Evolutionary conservation across 2,113 vertebrate species (phyloP).

Genomic region (Myanophis thanlyinensis): DNA sequence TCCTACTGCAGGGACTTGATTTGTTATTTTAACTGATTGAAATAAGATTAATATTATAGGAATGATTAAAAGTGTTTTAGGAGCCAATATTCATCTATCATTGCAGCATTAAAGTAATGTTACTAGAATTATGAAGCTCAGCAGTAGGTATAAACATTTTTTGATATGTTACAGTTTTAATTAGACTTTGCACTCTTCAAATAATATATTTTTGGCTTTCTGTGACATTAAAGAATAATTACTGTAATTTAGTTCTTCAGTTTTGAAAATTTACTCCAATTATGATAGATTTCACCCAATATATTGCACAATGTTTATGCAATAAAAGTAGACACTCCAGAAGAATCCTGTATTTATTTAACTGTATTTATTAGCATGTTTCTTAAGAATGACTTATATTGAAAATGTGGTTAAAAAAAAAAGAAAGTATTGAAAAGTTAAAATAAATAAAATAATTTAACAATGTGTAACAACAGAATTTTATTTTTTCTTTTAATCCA

Average conservation of each 20-base stretch:
- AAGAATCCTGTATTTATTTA: not conserved
- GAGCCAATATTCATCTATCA: not conserved
- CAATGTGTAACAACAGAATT: not conserved
- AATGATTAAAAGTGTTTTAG: not conserved
- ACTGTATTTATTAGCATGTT: not conserved
- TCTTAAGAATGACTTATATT: not conserved
- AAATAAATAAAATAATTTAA: not conserved
- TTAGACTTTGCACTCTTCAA: not conserved
- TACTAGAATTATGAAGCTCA: not conserved
- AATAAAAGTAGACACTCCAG: not conserved
- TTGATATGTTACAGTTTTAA: not conserved
- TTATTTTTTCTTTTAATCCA: not conserved
- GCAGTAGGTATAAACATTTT: not conserved
- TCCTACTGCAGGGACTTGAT: slow-evolving; percentile 20
- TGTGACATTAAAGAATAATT: not conserved
- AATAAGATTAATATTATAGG: not conserved
- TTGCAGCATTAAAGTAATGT: not conserved
- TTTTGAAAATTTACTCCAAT: slow-evolving; percentile 14
- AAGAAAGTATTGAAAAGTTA: not conserved
- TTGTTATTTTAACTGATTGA: slow-evolving; percentile 22
- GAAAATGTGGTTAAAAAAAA: not conserved
- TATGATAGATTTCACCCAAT: not conserved
- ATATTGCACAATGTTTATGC: not conserved
- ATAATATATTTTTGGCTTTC: not conserved
- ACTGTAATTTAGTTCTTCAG: not conserved